Percentiles rank a stretch among this genome's conserved stretches.
Conservation (phyloP, 2,113 vertebrate species). For the Phoenicopterus ruber region DNA sequence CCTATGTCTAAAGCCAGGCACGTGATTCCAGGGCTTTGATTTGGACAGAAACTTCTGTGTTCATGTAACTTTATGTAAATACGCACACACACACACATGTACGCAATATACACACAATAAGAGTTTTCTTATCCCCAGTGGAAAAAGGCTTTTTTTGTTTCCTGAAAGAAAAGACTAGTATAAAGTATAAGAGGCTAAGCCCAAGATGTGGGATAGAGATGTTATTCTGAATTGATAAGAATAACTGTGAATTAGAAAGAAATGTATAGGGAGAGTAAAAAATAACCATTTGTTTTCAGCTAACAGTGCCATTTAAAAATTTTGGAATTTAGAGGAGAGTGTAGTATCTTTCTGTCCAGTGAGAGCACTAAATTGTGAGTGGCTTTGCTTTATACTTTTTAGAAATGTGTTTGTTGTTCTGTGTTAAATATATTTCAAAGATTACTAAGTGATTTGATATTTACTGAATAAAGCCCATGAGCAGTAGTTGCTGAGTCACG, state of each 20-base stretch:
- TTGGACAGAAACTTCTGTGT: not conserved
- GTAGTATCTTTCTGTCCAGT: not conserved
- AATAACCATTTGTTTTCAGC: not conserved
- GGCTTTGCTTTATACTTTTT: not conserved
- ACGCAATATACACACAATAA: not conserved
- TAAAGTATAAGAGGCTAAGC: not conserved
- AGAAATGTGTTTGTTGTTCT: not conserved
- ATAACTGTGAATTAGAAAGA: not conserved
- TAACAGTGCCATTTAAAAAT: not conserved
- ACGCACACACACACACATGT: fast-evolving
- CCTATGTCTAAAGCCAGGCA: not conserved
- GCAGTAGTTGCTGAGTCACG: not conserved
- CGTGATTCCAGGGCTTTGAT: not conserved
- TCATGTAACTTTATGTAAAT: not conserved
- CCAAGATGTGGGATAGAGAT: not conserved
- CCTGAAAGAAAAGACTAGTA: not conserved
- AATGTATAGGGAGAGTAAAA: not conserved
- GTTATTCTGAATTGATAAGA: not conserved
- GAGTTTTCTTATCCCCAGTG: not conserved
- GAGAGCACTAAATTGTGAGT: not conserved
- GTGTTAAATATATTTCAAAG: not conserved
- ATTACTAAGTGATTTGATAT: not conserved
- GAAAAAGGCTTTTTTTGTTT: not conserved
- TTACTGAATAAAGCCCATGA: not conserved
- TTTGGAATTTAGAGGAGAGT: not conserved